Evolutionary conservation across 2,888 invertebrate species (phyloP), one percentile per base, ranked within the genome.

Genomic region (Mactromeris polynyma): DNA sequence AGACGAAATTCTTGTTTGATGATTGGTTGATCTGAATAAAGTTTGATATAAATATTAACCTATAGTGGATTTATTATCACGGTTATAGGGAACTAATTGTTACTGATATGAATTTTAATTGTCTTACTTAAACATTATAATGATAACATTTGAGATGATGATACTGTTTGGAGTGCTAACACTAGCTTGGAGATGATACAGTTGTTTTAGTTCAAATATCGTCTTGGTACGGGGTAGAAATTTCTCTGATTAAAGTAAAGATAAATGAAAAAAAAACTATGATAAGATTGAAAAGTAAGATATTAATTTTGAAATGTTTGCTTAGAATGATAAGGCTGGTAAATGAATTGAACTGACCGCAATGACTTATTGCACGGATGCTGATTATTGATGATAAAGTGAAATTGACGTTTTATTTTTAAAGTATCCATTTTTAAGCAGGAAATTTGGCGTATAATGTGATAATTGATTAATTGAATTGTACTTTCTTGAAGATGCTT

Each of bases 201-300:
- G 51, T 9, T 51, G 51, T 17, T 9, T 64, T 54, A n/a, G n/a
- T 54, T n/a, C 58, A 64, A n/a, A 2, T 64, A 64, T 6, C 6
- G 2, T 26, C 58, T n/a, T 64, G 58, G 58, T 26, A 64, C 58
- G 4, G 9, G 26, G 26, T 64, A 64, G 58, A 64, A 64, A 26
- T 26, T 64, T 64, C 26, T n/a, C 58, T 64, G 58, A 64, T 64
- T 64, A 64, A 26, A 9, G 4, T 26, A 2, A 64, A n/a, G 26
- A 64, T 64, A 64, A 64, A 26, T 19, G 58, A n/a, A 64, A 64
- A 64, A 26, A 26, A 64, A 64, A 64, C 26, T 26, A 11, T 9
- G 58, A 64, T 64, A 64, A 64, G n/a, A 64, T 64, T 64, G 58
- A n/a, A 64, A 26, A 64, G n/a, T n/a, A 26, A 64, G 58, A 64